Percentiles rank a stretch among this genome's conserved stretches.
Evolutionary conservation across 53 echinoderm and acorn worm genomes (phyloP).

Genomic region (Mesocentrotus franciscanus): DNA sequence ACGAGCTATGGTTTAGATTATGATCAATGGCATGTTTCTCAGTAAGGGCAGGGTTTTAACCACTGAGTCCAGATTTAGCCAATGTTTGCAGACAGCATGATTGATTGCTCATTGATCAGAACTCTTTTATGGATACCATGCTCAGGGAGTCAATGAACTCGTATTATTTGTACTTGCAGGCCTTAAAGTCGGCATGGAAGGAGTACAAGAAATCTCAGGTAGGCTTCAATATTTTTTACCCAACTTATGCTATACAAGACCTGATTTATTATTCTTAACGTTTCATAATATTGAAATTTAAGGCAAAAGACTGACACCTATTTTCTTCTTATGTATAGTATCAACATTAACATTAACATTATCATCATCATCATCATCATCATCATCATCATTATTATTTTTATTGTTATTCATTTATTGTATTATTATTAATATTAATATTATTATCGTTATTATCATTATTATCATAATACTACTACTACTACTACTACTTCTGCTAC

Average conservation of each 20-base stretch:
- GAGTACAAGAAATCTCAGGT: neutral
- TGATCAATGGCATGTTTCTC: neutral
- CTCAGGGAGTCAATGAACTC: neutral
- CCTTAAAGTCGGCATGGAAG: neutral
- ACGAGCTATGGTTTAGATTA: neutral
- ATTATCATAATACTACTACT: neutral
- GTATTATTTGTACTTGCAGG: slow-evolving; percentile 10
- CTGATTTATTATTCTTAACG: too few species aligned
- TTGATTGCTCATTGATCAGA: neutral
- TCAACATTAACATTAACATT: neutral
- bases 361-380: neutral
- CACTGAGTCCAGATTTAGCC: neutral
- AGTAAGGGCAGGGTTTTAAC: neutral
- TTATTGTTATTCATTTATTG: too few species aligned
- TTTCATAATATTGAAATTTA: too few species aligned
- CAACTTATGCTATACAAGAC: neutral
- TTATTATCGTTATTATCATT: neutral
- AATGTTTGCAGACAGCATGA: neutral
- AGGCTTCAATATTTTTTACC: neutral
- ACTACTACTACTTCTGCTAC: neutral
- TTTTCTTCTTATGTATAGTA: neutral
- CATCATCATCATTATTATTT: too few species aligned
- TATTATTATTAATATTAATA: too few species aligned
- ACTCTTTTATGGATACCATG: neutral
- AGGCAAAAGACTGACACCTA: too few species aligned